Percentiles rank a stretch among this genome's conserved stretches.
These are phyloP conservation scores for Prionailurus viverrinus DNA, from an alignment of 2,113 vertebrate genomes.

Conservation along the genomic window DNA sequence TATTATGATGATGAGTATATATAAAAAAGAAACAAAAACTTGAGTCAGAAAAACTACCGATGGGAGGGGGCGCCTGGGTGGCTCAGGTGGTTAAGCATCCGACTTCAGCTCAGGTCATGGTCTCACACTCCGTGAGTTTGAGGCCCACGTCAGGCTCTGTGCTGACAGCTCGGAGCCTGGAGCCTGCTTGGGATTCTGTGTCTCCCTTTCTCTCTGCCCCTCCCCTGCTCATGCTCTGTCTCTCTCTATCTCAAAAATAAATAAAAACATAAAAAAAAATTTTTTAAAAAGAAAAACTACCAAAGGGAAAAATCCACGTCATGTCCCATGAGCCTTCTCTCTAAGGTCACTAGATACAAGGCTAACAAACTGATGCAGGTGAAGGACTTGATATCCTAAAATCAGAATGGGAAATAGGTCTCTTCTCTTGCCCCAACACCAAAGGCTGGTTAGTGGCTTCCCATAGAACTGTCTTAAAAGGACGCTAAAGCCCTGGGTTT, in stretches of 20 bases:
- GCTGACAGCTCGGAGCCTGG: too few species aligned
- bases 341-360: background rate
- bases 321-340: background rate
- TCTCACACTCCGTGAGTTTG: too few species aligned
- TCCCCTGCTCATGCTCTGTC: too few species aligned
- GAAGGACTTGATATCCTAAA: background rate
- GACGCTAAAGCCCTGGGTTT: background rate
- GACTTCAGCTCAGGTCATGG: too few species aligned
- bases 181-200: too few species aligned
- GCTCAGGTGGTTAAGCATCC: too few species aligned
- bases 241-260: too few species aligned
- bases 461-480: background rate
- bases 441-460: background rate
- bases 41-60: background rate
- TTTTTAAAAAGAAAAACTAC: background rate
- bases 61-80: too few species aligned
- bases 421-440: background rate
- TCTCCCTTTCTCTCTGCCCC: too few species aligned
- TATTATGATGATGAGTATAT: background rate
- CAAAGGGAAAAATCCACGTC: background rate
- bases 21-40: background rate
- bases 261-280: too few species aligned
- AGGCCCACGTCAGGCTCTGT: too few species aligned
- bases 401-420: background rate
- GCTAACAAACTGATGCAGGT: background rate